phyloP scores from a whole-genome alignment of 2,888 invertebrate species.

The Drosophila formosana region DNA sequence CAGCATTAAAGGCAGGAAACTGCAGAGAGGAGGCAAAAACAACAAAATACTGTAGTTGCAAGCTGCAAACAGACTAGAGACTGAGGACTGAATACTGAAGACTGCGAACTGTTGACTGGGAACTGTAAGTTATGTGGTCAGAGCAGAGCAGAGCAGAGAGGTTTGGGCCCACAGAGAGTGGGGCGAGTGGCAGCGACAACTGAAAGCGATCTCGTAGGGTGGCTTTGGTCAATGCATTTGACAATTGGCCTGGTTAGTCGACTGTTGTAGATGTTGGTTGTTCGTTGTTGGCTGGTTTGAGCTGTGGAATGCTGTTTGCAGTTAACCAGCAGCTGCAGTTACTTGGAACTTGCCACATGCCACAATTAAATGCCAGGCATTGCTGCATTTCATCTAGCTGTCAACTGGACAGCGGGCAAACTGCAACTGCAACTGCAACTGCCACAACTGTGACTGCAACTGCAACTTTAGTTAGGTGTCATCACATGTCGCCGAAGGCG shows the following conservation, averaged over 20 bases:
- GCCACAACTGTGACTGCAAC: not conserved
- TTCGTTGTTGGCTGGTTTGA: constrained; percentile 28
- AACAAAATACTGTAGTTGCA: constrained; percentile 30
- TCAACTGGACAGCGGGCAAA: constrained; percentile 19
- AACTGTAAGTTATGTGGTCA: constrained; percentile 40
- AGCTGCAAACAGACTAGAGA: constrained; percentile 6
- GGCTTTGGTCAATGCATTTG: constrained; percentile 59
- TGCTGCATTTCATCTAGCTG: constrained; percentile 50
- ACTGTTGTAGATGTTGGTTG: not conserved
- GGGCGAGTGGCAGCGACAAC: constrained; percentile 18
- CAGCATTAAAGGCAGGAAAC: constrained; percentile 55
- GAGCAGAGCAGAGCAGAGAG: not conserved
- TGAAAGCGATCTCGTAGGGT: constrained; percentile 60
- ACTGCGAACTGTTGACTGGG: constrained; percentile 1
- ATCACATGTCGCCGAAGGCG: constrained; percentile 65
- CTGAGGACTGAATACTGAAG: not conserved
- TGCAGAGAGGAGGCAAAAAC: constrained; percentile 3
- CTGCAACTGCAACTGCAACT: not conserved
- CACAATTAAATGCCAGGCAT: constrained; percentile 71
- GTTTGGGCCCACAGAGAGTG: constrained; percentile 5
- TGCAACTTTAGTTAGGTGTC: constrained; percentile 52
- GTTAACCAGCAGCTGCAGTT: constrained; percentile 48
- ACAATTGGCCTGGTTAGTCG: constrained; percentile 61
- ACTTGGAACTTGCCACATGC: constrained; percentile 61
- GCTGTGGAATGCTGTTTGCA: constrained; percentile 56